phyloP scores from a whole-genome alignment of 2,113 vertebrate genomes.

The Motacilla tschutschensis region DNA sequence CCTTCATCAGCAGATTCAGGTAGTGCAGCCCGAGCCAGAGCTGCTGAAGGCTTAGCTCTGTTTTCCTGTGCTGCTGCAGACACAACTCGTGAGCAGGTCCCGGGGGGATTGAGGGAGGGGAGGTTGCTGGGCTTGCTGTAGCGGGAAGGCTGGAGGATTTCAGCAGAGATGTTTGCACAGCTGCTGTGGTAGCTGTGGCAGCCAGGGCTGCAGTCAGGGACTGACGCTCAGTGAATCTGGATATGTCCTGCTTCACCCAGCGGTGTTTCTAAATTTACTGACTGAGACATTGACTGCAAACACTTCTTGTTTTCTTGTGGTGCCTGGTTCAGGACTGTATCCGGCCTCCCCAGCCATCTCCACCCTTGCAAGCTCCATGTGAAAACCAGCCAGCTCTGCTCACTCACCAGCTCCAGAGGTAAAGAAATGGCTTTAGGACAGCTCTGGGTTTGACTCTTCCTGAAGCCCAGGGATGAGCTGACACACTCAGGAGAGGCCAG shows the following conservation, averaged over 20 bases:
- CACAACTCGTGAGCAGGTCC: background rate
- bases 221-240: background rate
- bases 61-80: background rate
- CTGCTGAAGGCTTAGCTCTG: background rate
- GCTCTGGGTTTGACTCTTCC: background rate
- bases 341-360: slow-evolving; percentile 75
- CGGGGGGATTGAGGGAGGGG: background rate
- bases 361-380: slow-evolving; percentile 85
- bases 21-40: slow-evolving; percentile 25
- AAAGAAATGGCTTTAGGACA: background rate
- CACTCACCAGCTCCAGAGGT: slow-evolving; percentile 99
- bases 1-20: slow-evolving; percentile 93
- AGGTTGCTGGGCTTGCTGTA: background rate
- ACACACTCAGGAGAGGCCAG: background rate
- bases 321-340: slow-evolving; percentile 72
- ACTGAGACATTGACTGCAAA: background rate
- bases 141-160: background rate
- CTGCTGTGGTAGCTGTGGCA: background rate
- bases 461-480: background rate
- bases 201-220: background rate
- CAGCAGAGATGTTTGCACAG: background rate
- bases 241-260: background rate
- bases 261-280: background rate
- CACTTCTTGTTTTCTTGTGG: slow-evolving; percentile 16
- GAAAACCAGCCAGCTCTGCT: slow-evolving; percentile 97